Evolutionary conservation across 1,140 invertebrate species (phyloP).

Genomic region (Brachionus paranguensis): DNA sequence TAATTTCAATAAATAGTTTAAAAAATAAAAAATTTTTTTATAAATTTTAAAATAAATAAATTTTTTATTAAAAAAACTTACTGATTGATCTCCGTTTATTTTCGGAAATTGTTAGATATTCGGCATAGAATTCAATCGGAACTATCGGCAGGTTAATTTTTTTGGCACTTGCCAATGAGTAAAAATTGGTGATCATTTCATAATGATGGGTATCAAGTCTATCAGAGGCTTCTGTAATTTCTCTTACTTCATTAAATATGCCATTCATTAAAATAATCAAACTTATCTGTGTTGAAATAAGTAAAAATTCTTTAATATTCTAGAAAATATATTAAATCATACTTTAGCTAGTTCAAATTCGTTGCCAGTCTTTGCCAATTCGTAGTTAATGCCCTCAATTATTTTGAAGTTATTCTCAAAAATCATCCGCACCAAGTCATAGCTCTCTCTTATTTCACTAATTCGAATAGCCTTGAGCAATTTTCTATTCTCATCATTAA

Average conservation of each 20-base stretch:
- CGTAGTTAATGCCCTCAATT: conserved; percentile 11
- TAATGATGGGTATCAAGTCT: conserved; percentile 4
- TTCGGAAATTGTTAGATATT: conserved; percentile 25
- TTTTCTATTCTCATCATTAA: conserved; percentile 22
- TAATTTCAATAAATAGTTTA: not conserved
- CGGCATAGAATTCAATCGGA: conserved; percentile 20
- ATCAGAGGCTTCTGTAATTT: conserved; percentile 20
- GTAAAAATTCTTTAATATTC: not conserved
- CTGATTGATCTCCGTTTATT: conserved; percentile 17
- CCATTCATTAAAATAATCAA: conserved; percentile 23
- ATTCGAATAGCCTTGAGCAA: not conserved
- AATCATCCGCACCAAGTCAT: not conserved
- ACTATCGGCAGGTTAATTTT: conserved; percentile 1
- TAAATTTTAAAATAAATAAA: too few relatives aligned
- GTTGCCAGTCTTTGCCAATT: conserved; percentile 24
- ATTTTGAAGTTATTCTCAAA: conserved; percentile 28
- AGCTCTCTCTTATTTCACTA: not conserved
- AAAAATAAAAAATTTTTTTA: not conserved
- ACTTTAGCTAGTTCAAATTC: conserved; percentile 33
- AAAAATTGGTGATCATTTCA: conserved; percentile 22
- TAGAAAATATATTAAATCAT: not conserved
- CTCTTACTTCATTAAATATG: not conserved
- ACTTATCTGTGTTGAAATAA: not conserved
- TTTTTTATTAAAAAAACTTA: not conserved
- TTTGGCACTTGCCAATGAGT: not conserved